Base-by-base conservation (phyloP, 2,113 vertebrate species). In the Rhipidura dahli region DNA sequence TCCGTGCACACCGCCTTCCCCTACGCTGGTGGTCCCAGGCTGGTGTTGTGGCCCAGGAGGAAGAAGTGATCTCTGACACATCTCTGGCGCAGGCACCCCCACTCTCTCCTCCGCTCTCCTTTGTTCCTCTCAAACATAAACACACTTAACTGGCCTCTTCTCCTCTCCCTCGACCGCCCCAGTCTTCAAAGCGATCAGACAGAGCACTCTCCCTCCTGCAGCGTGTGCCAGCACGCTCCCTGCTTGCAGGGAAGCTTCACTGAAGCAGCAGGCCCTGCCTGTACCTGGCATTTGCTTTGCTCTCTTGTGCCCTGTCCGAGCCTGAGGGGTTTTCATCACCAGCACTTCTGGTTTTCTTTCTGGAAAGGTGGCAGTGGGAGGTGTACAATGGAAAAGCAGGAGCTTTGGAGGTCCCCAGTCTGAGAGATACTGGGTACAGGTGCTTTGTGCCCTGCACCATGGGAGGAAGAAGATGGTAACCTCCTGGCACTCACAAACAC, bases 1-100 rank as follows among this genome's bases (percentile, higher is more conserved):
- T 71, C 71, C 2, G 1, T 47, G 18, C 47, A 23, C 17, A 5
- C 50, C 0, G 1, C 76, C 87, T 91, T 75, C 77, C 90, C 86
- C 96, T 96, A 87, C 54, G 84, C 97, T 56, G 98, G 98, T 99
- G 98, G 98, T 98, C 98, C 97, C 26, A 10, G 63, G 49, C 96
- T 95, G 95, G 93, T 95, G 97, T 97, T 94, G 90, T 64, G 94
- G 92, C 90, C 95, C 86, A 82, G 75, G 96, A 97, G 98, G 98
- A 98, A 96, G 96, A 93, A 84, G 71, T 94, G 98, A 98, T 98
- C 98, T 96, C 24, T 66, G 87, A 87, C 65, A 93, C 89, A 90
- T 96, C 98, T 98, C 97, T 61, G 76, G 94, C 92, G 0, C 95
- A 95, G 89, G 77, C 87, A 82, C 24, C 45, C 45, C 79, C 33